phyloP scores from a whole-genome alignment of 2,797 vertebrate species.

The Ceyx erithaca region DNA sequence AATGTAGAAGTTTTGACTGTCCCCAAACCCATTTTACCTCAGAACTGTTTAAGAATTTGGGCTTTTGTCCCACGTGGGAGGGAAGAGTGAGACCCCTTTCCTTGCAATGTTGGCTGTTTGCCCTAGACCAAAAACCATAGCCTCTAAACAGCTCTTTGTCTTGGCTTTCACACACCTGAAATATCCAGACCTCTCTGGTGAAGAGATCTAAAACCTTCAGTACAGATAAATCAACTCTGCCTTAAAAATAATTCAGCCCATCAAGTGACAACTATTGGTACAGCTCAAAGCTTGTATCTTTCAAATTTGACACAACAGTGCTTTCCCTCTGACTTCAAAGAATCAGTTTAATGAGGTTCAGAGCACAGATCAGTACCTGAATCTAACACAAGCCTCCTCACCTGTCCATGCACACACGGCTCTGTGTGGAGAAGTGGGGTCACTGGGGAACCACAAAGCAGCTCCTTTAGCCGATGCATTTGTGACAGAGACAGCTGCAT shows the following conservation, averaged over 20 bases:
- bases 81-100: neutral
- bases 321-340: slow-evolving; percentile 19
- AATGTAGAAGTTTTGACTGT: neutral
- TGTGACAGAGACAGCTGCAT: neutral
- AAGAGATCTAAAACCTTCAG: slow-evolving; percentile 3
- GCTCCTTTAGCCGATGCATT: rapidly evolving
- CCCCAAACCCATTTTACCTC: neutral
- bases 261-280: slow-evolving; percentile 12
- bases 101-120: neutral
- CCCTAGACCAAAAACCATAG: neutral
- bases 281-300: slow-evolving; percentile 7
- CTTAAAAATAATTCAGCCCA: slow-evolving; percentile 26
- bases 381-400: neutral
- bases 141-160: neutral
- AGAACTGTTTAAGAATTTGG: neutral
- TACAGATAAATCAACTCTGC: slow-evolving; percentile 50
- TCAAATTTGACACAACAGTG: neutral
- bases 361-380: neutral
- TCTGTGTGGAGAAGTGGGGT: neutral
- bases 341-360: slow-evolving; percentile 25
- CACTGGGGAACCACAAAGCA: rapidly evolving
- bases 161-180: neutral
- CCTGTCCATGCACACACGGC: neutral
- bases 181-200: neutral
- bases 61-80: neutral